Conservation (phyloP, 2,797 vertebrate species). For the Coranthus polyacanthus region DNA sequence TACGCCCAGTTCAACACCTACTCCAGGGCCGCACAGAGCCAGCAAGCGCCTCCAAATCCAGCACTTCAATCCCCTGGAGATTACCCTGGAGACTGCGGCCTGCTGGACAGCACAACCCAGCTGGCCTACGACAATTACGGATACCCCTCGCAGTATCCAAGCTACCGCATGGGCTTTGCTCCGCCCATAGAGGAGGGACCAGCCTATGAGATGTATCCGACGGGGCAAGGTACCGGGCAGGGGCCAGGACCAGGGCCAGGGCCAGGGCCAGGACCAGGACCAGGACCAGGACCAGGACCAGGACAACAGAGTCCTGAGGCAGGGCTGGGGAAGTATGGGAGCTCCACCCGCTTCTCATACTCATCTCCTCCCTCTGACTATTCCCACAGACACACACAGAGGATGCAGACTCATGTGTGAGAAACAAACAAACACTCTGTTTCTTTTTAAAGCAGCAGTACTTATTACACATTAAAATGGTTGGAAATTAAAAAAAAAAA, state of each 20-base stretch:
- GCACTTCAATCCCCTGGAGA: constrained; percentile 75
- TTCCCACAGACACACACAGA: constrained; percentile 93
- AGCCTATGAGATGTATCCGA: constrained; percentile 87
- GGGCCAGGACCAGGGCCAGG: constrained; percentile 62
- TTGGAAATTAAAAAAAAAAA: not conserved
- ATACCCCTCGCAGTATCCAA: constrained; percentile 89
- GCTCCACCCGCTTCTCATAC: constrained; percentile 92
- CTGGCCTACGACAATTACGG: constrained; percentile 93
- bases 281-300: constrained; percentile 50
- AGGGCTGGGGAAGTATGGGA: constrained; percentile 88
- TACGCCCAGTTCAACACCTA: constrained; percentile 95
- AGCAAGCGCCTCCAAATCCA: constrained; percentile 78
- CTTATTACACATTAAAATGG: constrained; percentile 19
- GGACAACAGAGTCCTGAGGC: constrained; percentile 82
- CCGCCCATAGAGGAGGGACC: constrained; percentile 85
- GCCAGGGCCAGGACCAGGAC: too few relatives aligned
- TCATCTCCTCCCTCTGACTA: constrained; percentile 95
- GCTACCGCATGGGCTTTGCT: constrained; percentile 91
- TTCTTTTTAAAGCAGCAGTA: constrained; percentile 39
- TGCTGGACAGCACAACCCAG: constrained; percentile 87
- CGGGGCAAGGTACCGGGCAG: constrained; percentile 79
- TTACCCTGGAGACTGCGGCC: constrained; percentile 82
- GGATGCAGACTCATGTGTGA: constrained; percentile 98
- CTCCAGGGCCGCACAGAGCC: constrained; percentile 78
- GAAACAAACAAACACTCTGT: constrained; percentile 37